phyloP scores from a whole-genome alignment of 1,140 invertebrate genomes.

The Drosophila athabasca region DNA sequence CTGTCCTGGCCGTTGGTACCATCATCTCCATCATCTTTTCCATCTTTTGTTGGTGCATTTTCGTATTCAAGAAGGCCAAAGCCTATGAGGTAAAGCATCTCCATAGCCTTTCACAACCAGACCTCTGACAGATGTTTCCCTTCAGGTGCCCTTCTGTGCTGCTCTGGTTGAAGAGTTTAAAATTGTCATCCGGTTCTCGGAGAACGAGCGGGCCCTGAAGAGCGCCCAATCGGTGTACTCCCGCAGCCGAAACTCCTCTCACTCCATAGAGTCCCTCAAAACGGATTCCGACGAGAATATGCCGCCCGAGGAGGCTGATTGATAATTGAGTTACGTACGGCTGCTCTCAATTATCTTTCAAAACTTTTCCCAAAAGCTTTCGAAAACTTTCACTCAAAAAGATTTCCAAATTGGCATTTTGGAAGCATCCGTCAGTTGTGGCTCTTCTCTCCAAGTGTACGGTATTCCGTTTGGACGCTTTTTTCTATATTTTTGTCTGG shows the following conservation, averaged over 20 bases:
- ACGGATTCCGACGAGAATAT: slow-evolving; percentile 70
- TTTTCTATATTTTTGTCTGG: not conserved
- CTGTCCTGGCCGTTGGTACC: slow-evolving; percentile 86
- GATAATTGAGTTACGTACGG: slow-evolving; percentile 13
- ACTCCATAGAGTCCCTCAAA: slow-evolving; percentile 74
- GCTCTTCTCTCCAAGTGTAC: slow-evolving; percentile 41
- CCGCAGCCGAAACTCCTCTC: slow-evolving; percentile 73
- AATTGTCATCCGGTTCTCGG: slow-evolving; percentile 85
- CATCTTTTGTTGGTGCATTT: slow-evolving; percentile 76
- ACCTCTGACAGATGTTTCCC: not conserved
- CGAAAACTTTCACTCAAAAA: slow-evolving; percentile 63
- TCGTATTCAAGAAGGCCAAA: slow-evolving; percentile 70
- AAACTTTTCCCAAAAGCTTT: slow-evolving; percentile 46
- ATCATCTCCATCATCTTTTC: slow-evolving; percentile 79
- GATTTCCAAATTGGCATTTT: slow-evolving; percentile 54
- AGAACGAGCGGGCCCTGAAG: slow-evolving; percentile 70
- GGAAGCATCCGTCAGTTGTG: slow-evolving; percentile 17
- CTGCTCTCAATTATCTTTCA: slow-evolving; percentile 7
- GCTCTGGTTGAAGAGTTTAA: slow-evolving; percentile 89
- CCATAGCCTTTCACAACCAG: too few relatives aligned
- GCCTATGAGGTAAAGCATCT: slow-evolving; percentile 57
- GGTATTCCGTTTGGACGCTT: slow-evolving; percentile 10
- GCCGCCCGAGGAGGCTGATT: slow-evolving; percentile 44
- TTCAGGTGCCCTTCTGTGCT: slow-evolving; percentile 87
- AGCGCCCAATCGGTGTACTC: slow-evolving; percentile 77